Evolutionary conservation across 2,113 vertebrate genomes (phyloP), one percentile per base, ranked within the genome.

Genomic region (Triplophysa rosa): DNA sequence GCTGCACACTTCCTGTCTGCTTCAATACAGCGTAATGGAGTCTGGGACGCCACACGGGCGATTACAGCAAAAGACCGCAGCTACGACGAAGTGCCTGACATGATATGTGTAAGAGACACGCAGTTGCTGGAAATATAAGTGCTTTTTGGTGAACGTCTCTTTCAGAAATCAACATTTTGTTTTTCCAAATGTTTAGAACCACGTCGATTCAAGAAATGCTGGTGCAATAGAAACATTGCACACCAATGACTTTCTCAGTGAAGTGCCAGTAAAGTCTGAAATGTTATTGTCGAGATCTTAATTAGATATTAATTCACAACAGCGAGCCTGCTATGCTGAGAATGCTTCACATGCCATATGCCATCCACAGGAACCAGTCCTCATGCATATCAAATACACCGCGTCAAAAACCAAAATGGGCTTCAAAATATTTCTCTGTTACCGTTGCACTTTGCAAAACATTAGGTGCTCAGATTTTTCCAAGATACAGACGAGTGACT

Each of bases 11-110:
- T 78, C 52, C 76, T 79, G 56, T 74, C 79, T 64, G 64, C 70
- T 49, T 69, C 23, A 68, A 67, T 26, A 12, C 7, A 59, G 65
- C 24, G 26, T 83, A 80, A 83, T 80, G 69, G 47, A 78, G 58
- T n/a, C 47, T 40, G 26, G 58, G 72, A 29, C 37, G 40, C 21
- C 37, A 24, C 52, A 40, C 21, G 33, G 24, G 17, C 24, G 3
- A 14, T 42, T 54, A 56, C 26, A 13, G 10, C 24, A 2, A 26
- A 12, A 23, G 19, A 66, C 49, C 16, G 19, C 45, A 40, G n/a
- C 24, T n/a, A 17, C n/a, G 1, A 49, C 16, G 23, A 24, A 19
- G 8, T 17, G 24, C 52, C n/a, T 56, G 73, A 76, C 26, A 63
- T 17, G 49, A 17, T 24, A 23, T 71, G 61, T 52, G 19, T 33